Percentiles rank a stretch among this genome's conserved stretches.
These are phyloP conservation scores for Corydoras sp. DNA, from an alignment of 2,113 vertebrate genomes.

Conservation along the genomic window DNA sequence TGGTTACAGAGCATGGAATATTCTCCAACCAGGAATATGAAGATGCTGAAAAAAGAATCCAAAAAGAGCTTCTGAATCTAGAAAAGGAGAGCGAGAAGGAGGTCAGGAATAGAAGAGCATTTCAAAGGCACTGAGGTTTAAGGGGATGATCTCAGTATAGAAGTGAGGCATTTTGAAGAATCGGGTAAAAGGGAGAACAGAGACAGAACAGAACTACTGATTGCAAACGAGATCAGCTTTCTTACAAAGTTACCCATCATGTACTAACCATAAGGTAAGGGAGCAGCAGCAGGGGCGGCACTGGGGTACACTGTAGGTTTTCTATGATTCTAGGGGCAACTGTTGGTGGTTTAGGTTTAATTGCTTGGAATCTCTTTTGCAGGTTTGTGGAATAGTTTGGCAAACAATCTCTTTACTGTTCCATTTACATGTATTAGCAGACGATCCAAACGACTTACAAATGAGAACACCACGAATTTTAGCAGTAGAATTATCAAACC, in stretches of 20 bases:
- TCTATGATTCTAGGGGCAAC: constrained; percentile 5
- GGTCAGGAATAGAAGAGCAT: not conserved
- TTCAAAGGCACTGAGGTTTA: constrained; percentile 8
- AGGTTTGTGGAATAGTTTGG: no score
- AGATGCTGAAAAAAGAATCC: constrained; percentile 36
- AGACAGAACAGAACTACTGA: constrained; percentile 25
- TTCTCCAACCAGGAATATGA: constrained; percentile 24
- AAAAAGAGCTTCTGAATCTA: constrained; percentile 14
- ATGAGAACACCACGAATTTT: no score
- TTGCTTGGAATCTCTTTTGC: constrained; percentile 17
- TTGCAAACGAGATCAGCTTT: constrained; percentile 29
- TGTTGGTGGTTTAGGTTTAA: constrained; percentile 28
- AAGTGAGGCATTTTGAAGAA: constrained; percentile 8
- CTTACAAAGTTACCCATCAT: constrained; percentile 25
- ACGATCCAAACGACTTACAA: no score
- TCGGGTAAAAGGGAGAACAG: constrained; percentile 11
- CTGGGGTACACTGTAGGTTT: constrained; percentile 5
- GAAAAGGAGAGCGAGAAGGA: constrained; percentile 19
- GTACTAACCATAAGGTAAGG: constrained; percentile 27
- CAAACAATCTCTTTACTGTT: no score
- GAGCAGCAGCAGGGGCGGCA: constrained; percentile 6
- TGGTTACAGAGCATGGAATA: constrained; percentile 15
- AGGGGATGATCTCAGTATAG: constrained; percentile 11
- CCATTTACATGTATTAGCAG: no score
- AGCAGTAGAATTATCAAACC: no score